Evolutionary conservation across 2,797 vertebrate species (phyloP).

Genomic region (Leuciscus waleckii): DNA sequence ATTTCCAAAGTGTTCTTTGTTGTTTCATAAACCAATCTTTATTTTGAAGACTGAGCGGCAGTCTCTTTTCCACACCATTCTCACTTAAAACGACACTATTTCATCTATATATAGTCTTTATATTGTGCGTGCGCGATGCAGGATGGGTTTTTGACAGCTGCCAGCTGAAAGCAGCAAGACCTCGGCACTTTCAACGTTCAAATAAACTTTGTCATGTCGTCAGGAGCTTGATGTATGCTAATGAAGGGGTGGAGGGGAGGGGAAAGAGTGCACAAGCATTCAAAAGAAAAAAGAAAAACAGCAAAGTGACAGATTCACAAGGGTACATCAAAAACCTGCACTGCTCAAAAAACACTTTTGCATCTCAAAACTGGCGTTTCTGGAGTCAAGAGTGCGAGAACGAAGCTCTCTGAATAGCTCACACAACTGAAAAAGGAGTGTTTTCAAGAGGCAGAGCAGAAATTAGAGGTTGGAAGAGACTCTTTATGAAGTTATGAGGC

Average conservation of each 20-base stretch:
- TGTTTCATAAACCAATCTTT: conserved; percentile 67
- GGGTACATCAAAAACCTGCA: conserved; percentile 73
- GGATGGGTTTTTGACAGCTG: conserved; percentile 79
- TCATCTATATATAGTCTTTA: conserved; percentile 82
- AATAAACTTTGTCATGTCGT: conserved; percentile 78
- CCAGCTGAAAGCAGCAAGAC: conserved; percentile 78
- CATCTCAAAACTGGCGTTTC: conserved; percentile 63
- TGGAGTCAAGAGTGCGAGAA: conserved; percentile 56
- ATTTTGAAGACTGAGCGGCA: conserved; percentile 71
- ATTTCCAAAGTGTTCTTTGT: conserved; percentile 53
- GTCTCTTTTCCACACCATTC: conserved; percentile 66
- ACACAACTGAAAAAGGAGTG: conserved; percentile 34
- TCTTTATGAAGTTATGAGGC: conserved; percentile 67
- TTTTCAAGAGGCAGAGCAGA: conserved; percentile 23
- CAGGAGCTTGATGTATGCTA: conserved; percentile 79
- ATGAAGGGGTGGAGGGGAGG: conserved; percentile 66
- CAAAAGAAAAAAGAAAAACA: conserved; percentile 56
- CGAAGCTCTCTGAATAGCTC: conserved; percentile 70
- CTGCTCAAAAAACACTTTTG: conserved; percentile 71
- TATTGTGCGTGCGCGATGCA: conserved; percentile 68
- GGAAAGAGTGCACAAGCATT: conserved; percentile 44
- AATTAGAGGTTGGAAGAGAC: conserved; percentile 69
- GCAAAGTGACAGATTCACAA: conserved; percentile 73
- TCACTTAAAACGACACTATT: conserved; percentile 78
- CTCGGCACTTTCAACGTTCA: conserved; percentile 74